Conservation (phyloP, 2,113 vertebrate species). For the Lota lota region DNA sequence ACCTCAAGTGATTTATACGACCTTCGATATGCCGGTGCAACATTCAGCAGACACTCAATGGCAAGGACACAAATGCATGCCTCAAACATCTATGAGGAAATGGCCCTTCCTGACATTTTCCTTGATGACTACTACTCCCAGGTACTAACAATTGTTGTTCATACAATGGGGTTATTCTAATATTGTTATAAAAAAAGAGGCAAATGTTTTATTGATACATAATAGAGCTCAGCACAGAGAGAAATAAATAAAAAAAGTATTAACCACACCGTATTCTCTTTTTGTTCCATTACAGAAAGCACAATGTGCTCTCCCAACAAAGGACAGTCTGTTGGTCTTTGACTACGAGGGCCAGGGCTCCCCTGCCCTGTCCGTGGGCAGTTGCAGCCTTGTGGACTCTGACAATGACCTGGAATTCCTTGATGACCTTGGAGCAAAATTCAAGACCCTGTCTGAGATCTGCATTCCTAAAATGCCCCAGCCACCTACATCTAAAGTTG, state of each 20-base stretch:
- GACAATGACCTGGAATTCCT: constrained; percentile 81
- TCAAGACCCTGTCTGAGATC: constrained; percentile 85
- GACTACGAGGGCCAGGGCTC: constrained; percentile 79
- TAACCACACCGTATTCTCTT: constrained; percentile 8
- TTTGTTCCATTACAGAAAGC: constrained; percentile 78
- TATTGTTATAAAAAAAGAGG: not conserved
- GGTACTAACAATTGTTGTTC: constrained; percentile 40
- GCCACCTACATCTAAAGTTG: not conserved
- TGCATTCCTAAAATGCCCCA: constrained; percentile 63
- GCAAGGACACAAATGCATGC: not conserved
- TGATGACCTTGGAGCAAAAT: constrained; percentile 83
- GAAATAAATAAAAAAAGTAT: not conserved
- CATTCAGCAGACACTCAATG: not conserved
- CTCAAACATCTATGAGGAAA: constrained; percentile 39
- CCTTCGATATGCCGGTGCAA: not conserved
- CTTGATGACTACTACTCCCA: constrained; percentile 66
- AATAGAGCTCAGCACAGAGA: not conserved
- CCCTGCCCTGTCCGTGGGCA: constrained; percentile 79
- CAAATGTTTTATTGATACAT: not conserved
- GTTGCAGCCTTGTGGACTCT: constrained; percentile 83
- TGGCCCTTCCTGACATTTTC: constrained; percentile 54
- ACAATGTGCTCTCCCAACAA: constrained; percentile 54
- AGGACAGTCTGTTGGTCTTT: constrained; percentile 79
- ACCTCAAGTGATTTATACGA: constrained; percentile 7
- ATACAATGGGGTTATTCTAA: not conserved